Conservation (phyloP, 2,113 vertebrate species). For the Porphyrio hochstetteri region DNA sequence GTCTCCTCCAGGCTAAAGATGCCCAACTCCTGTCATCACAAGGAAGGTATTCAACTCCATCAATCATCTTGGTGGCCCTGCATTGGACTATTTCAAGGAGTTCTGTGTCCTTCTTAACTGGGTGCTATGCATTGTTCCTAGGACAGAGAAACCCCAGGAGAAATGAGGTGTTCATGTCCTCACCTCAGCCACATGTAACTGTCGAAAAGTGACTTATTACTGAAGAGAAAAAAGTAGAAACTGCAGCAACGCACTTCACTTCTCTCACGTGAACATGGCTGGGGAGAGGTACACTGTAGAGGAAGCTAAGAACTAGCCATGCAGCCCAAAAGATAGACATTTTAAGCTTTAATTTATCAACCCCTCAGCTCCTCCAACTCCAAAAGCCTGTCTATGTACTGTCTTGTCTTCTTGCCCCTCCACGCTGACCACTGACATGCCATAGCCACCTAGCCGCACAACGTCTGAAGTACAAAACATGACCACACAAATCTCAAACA, state of each 20-base stretch:
- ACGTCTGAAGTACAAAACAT: neutral
- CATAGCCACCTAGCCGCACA: neutral
- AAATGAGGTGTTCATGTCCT: accelerated
- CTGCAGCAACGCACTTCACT: neutral
- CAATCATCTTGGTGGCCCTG: no score
- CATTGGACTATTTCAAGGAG: no score
- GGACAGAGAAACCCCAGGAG: neutral
- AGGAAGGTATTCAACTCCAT: no score
- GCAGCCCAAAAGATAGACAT: neutral
- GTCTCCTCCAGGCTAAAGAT: no score
- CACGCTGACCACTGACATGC: neutral
- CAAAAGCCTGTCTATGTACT: neutral
- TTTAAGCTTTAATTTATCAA: neutral
- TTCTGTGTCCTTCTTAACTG: neutral
- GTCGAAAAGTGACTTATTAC: neutral
- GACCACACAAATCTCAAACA: neutral
- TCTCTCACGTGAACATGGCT: neutral
- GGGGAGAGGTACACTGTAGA: neutral
- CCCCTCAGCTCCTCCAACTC: neutral
- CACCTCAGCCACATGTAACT: neutral
- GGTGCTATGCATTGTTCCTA: accelerated
- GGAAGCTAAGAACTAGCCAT: neutral
- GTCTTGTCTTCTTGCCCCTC: neutral
- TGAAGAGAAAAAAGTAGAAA: neutral
- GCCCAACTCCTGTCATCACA: no score